Evolutionary conservation across 2,797 vertebrate species (phyloP).

Genomic region (Cyprinodon diabolis): DNA sequence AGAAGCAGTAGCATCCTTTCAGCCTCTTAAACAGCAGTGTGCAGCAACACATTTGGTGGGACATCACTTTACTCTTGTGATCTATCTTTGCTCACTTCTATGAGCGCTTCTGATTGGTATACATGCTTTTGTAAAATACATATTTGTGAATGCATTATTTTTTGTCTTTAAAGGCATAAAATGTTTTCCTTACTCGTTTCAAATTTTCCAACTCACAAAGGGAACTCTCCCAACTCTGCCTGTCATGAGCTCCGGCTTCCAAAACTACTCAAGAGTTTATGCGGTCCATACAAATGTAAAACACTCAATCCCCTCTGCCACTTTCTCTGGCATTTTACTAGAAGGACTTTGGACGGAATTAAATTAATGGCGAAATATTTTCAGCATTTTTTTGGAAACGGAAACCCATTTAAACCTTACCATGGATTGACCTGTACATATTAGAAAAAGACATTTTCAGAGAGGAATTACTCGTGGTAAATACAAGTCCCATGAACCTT

Average conservation of each 20-base stretch:
- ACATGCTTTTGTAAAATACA: not conserved
- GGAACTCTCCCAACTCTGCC: not conserved
- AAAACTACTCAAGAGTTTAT: not conserved
- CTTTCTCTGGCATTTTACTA: not conserved
- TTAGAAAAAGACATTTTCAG: not conserved
- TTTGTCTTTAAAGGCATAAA: not conserved
- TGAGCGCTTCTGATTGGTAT: not conserved
- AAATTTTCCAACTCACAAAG: not conserved
- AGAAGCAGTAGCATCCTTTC: not conserved
- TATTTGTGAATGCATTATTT: not conserved
- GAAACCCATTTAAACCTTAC: not conserved
- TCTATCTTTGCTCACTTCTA: not conserved
- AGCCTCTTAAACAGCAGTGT: not conserved
- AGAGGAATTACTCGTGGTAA: slow-evolving; percentile 10
- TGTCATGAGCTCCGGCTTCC: not conserved
- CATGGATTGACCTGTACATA: not conserved
- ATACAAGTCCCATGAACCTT: slow-evolving; percentile 13
- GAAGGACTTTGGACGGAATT: not conserved
- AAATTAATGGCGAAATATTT: not conserved
- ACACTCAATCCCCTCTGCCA: not conserved
- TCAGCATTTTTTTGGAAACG: not conserved
- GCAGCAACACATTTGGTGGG: not conserved
- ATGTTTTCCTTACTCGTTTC: not conserved
- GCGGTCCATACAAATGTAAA: not conserved
- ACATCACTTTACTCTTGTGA: not conserved